A percentile compares a stretch with the other conserved stretches of the same genome.
Conservation (phyloP, 1,140 invertebrate species). For the Cotesia chilonis region DNA sequence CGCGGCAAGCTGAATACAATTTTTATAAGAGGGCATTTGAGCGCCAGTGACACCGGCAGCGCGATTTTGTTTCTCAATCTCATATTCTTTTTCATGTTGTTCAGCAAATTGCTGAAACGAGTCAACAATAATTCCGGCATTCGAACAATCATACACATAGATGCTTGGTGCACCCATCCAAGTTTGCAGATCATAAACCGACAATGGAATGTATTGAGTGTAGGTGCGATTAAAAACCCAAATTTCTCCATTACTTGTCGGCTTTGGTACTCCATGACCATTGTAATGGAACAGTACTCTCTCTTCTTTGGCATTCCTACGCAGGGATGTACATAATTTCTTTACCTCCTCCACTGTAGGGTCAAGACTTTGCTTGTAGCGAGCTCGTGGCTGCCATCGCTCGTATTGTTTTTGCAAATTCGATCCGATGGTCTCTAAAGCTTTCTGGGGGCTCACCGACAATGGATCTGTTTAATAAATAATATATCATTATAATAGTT, state of each 20-base stretch:
- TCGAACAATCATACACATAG: slow-evolving; percentile 99
- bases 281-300: slow-evolving; percentile 99
- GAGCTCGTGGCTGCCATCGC: slow-evolving; percentile 95
- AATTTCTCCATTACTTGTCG: slow-evolving; percentile 98
- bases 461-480: slow-evolving; percentile 73
- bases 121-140: slow-evolving; percentile 95
- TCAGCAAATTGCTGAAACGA: slow-evolving; percentile 91
- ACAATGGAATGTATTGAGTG: slow-evolving; percentile 99
- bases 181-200: slow-evolving; percentile 96
- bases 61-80: slow-evolving; percentile 66
- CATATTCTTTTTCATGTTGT: slow-evolving; percentile 89
- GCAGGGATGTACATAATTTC: slow-evolving; percentile 92
- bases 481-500: background rate
- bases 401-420: slow-evolving; percentile 96
- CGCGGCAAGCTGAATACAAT: slow-evolving; percentile 96
- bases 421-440: slow-evolving; percentile 90
- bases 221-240: slow-evolving; percentile 99
- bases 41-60: slow-evolving; percentile 51
- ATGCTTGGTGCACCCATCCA: slow-evolving; percentile 99
- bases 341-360: slow-evolving; percentile 98
- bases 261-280: slow-evolving; percentile 98
- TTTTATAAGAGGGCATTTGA: slow-evolving; percentile 74
- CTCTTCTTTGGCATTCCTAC: slow-evolving; percentile 99
- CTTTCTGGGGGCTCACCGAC: slow-evolving; percentile 89
- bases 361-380: slow-evolving; percentile 96